phyloP scores from a whole-genome alignment of 2,113 vertebrate species.

The Chaetops frenatus region DNA sequence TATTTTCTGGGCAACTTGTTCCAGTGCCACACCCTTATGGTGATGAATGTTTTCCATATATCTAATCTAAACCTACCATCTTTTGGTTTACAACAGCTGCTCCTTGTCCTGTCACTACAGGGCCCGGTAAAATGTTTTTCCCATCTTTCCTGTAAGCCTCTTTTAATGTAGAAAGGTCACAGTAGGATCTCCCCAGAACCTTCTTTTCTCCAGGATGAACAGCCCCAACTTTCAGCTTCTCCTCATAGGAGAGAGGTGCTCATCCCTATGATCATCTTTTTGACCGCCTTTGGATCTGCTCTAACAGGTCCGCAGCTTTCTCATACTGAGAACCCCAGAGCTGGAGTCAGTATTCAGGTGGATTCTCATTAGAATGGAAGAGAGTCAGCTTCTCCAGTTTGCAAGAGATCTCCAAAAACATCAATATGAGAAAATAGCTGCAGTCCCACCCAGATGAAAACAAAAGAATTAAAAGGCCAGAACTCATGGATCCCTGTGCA shows the following conservation, averaged over 20 bases:
- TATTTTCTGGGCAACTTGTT: not conserved
- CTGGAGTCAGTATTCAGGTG: not conserved
- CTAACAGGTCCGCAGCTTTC: not conserved
- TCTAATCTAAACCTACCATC: not conserved
- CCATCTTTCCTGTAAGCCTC: not conserved
- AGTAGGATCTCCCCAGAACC: not conserved
- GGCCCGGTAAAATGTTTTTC: not conserved
- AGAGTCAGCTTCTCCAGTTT: not conserved
- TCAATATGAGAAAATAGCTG: not conserved
- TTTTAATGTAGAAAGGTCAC: not conserved
- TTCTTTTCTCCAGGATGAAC: not conserved
- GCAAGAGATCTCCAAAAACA: not conserved
- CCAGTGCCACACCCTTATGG: accelerated
- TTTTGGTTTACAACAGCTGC: not conserved
- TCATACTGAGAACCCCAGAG: not conserved
- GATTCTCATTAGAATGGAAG: not conserved
- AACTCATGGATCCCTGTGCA: not conserved
- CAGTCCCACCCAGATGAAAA: not conserved
- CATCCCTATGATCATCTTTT: not conserved
- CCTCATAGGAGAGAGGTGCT: not conserved
- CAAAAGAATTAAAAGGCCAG: not conserved
- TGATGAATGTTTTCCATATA: not conserved
- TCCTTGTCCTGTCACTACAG: not conserved
- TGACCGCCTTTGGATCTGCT: not conserved
- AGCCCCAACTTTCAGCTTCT: not conserved